Base-by-base conservation (phyloP, 2,113 vertebrate species). In the Scopus umbretta region DNA sequence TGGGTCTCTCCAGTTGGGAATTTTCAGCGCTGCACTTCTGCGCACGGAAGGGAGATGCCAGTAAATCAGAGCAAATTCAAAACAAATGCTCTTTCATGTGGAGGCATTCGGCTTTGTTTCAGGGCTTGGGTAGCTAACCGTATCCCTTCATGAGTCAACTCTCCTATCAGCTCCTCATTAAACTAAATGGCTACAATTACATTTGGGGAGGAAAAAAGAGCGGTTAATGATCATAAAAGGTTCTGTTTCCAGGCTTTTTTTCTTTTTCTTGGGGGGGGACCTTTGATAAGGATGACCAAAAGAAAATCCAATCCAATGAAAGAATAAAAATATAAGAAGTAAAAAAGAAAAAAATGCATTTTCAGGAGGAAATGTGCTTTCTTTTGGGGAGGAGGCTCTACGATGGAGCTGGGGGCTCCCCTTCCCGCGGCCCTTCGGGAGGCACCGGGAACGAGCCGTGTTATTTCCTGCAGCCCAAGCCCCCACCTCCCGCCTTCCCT, bases 31-130 rank as follows among this genome's bases (percentile, higher is more conserved):
- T 66, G 86, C 67, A 85, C 94, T 96, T 85, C 80, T 56, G 72
- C 16, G 3, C n/a, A 4, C 27, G 10, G 95, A 97, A 94, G 88
- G 92, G 90, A 95, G 93, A 93, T 96, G 81, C 90, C 94, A 98
- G 98, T 97, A 98, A 98, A 98, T 98, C 98, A 97, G 97, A 96
- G 94, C 95, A 98, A 98, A 98, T 98, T 97, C 97, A 98, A 98
- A 98, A 98, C 97, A 98, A 98, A 98, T 98, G 98, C 96, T 98
- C 97, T 98, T 98, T 98, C 97, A 97, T 97, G 97, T 98, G 95
- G 91, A 95, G 95, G 72, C 80, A 89, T 90, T 97, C 76, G 68
- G 86, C 94, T 97, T 97, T 93, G 93, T 96, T 94, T 92, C 96
- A 97, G 88, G 91, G 93, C 89, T 95, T 97, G 96, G 86, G 91